Evolutionary conservation across 2,888 invertebrate species (phyloP).

Genomic region (Leptinotarsa peninsularis): DNA sequence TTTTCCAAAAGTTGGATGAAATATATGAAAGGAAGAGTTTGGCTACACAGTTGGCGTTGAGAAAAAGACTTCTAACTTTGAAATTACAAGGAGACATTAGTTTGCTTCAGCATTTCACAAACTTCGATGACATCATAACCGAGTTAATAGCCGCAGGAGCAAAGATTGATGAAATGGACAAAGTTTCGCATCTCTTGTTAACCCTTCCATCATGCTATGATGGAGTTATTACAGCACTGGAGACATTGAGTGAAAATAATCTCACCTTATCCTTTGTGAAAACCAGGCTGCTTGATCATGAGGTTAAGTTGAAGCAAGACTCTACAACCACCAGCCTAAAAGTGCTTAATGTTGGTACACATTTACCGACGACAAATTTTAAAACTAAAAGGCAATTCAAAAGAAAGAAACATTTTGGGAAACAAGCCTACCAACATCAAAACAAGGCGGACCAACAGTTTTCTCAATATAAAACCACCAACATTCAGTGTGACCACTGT

Average conservation of each 20-base stretch:
- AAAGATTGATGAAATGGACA: too few relatives aligned
- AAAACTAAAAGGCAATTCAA: constrained; percentile 11
- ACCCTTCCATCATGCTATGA: too few relatives aligned
- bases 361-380: not conserved
- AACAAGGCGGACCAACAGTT: constrained; percentile 11
- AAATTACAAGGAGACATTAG: too few relatives aligned
- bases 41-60: too few relatives aligned
- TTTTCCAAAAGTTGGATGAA: too few relatives aligned
- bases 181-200: too few relatives aligned
- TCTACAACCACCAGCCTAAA: constrained; percentile 18
- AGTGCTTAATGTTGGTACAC: constrained; percentile 5
- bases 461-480: not conserved
- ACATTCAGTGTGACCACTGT: constrained; percentile 55
- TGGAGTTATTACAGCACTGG: constrained; percentile 53
- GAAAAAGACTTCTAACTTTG: too few relatives aligned
- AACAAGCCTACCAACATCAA: constrained; percentile 7
- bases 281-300: constrained; percentile 48
- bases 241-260: constrained; percentile 56
- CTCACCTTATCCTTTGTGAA: constrained; percentile 60
- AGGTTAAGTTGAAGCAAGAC: constrained; percentile 41
- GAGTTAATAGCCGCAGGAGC: too few relatives aligned
- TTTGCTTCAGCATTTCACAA: too few relatives aligned
- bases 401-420: constrained; percentile 7
- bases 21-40: too few relatives aligned
- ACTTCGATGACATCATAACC: too few relatives aligned